Base-by-base conservation (phyloP, 2,797 vertebrate species). In the Clarias fuscus region DNA sequence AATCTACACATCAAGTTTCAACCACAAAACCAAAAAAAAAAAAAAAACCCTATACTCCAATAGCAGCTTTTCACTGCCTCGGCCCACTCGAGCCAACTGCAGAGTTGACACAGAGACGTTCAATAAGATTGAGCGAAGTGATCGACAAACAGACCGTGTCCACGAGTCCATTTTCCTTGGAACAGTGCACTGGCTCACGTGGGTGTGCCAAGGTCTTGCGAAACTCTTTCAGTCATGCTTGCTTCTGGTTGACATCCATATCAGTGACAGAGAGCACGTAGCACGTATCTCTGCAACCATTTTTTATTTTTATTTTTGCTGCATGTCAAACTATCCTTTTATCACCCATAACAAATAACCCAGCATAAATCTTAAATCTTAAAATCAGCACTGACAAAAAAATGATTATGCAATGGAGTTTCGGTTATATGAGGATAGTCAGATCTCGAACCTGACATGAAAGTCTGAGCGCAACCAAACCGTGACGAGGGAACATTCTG, bases 201-300 rank as follows among this genome's bases (percentile, higher is more conserved):
- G 6, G 10, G 40, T 84, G 64, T 27, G 67, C 56, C 56, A 80
- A 80, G 68, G 22, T 79, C 58, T 87, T 73, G 76, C 86, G 67
- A 72, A 71, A 59, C 56, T 53, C 56, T 68, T 43, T 7, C 17
- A 53, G 73, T 65, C 81, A 61, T 68, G 73, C 71, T 84, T 78
- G 73, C 82, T 79, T 37, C 65, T 30, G 65, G 64, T 53, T 71
- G 64, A 83, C n/a, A 70, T 5, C 24, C 37, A 17, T 33, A 24
- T 77, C 40, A 37, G 27, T 70, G 48, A 86, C 20, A 22, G 56
- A 10, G 27, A 33, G 8, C 56, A 30, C 7, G 22, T 18, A 17
- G 17, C 33, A 33, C 33, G 33, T 33, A 33, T 18, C 58, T 2
- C 73, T 30, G n/a, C 27, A 27, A 2, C 43, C 43, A 48, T 10